A percentile compares a stretch with the other conserved stretches of the same genome.
These are phyloP conservation scores for Ellobium chinense DNA, from an alignment of 2,888 invertebrate genomes.

Conservation along the genomic window DNA sequence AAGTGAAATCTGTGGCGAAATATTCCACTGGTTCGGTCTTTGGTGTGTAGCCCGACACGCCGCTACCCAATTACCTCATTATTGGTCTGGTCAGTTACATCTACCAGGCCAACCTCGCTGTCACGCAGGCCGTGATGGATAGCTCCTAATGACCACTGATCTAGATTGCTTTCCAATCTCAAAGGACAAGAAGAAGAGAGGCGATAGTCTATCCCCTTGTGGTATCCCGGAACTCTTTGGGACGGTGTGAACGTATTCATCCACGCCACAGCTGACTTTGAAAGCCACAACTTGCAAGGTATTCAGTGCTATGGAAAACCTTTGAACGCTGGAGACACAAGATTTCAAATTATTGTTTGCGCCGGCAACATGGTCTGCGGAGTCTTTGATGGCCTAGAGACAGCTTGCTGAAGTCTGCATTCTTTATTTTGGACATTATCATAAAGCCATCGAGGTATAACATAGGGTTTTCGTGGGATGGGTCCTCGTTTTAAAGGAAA, in stretches of 20 bases:
- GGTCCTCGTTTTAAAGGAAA: no score
- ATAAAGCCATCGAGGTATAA: no score
- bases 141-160: conserved; percentile 31
- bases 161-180: conserved; percentile 31
- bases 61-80: conserved; percentile 28
- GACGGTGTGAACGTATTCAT: not conserved
- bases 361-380: no score
- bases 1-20: not conserved
- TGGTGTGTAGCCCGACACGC: conserved; percentile 1
- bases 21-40: not conserved
- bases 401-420: no score
- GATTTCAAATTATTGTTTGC: no score
- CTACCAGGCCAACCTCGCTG: conserved; percentile 32
- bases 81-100: conserved; percentile 32
- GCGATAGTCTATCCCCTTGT: not conserved
- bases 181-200: not conserved
- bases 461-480: no score
- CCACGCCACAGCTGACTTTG: no score
- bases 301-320: no score
- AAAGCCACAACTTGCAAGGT: no score
- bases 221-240: not conserved
- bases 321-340: no score
- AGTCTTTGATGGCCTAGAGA: no score
- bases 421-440: no score
- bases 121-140: conserved; percentile 35